Conservation (phyloP, 2,797 vertebrate species). For the Oophaga sylvatica region DNA sequence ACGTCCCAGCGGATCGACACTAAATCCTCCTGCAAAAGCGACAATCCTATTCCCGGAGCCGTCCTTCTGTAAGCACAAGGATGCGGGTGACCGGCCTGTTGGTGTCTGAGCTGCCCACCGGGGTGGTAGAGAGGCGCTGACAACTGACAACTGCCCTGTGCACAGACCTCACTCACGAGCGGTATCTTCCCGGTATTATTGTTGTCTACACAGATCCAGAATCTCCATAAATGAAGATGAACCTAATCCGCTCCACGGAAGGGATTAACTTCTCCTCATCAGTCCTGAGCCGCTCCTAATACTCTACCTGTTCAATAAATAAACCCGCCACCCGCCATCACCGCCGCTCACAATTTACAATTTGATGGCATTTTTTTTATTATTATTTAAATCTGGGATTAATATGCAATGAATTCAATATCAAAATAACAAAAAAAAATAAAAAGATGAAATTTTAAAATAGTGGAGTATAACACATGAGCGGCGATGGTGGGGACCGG, state of each 20-base stretch:
- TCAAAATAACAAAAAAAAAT: neutral
- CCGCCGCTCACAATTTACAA: neutral
- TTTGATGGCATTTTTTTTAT: neutral
- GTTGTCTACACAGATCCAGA: neutral
- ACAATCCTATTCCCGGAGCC: no score
- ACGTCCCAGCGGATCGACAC: no score
- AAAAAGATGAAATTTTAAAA: neutral
- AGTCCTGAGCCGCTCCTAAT: neutral
- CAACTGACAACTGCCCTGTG: no score
- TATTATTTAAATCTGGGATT: neutral
- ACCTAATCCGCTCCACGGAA: conserved; percentile 22
- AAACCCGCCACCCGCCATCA: neutral
- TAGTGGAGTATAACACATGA: neutral
- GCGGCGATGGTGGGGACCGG: neutral
- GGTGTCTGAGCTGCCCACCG: no score
- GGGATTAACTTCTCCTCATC: conserved; percentile 21
- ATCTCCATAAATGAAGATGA: conserved; percentile 29
- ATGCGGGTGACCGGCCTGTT: no score
- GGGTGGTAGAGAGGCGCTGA: no score
- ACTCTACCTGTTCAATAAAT: neutral
- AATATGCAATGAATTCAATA: neutral
- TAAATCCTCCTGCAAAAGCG: no score
- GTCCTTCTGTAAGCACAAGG: no score
- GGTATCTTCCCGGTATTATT: neutral
- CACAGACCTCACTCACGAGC: neutral